Evolutionary conservation across 2,113 vertebrate species (phyloP).

Genomic region (Acrocephalus kingi): DNA sequence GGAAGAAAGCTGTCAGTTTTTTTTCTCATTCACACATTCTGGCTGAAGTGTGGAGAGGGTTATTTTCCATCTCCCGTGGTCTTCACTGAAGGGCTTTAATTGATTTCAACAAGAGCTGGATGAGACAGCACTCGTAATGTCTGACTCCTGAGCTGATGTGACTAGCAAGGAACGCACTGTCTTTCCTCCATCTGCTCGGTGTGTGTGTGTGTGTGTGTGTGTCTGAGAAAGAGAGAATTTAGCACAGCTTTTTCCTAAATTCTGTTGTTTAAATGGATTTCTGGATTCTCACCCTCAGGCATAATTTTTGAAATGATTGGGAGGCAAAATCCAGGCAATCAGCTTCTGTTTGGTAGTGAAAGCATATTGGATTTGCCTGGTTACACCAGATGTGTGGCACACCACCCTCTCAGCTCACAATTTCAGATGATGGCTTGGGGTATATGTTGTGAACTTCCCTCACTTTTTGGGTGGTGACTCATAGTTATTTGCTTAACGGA

Average conservation of each 20-base stretch:
- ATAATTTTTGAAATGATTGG: background rate
- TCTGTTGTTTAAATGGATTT: background rate
- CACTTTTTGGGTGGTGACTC: background rate
- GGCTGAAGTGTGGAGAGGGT: background rate
- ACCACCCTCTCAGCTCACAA: background rate
- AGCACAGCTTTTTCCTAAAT: background rate
- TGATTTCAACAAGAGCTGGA: conserved; percentile 13
- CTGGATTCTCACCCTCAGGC: background rate
- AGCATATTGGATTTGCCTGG: background rate
- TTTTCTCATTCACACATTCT: conserved; percentile 5
- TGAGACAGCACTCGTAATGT: background rate
- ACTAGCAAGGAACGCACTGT: background rate
- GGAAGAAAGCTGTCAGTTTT: background rate
- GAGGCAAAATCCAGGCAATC: background rate
- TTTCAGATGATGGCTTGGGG: background rate
- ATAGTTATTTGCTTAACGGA: background rate
- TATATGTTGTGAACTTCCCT: background rate
- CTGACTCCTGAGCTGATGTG: conserved; percentile 31
- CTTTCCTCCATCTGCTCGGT: background rate
- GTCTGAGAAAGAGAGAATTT: background rate
- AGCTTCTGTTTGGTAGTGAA: background rate
- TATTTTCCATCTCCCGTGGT: background rate
- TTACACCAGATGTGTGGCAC: background rate
- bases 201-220: background rate
- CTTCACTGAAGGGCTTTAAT: background rate